phyloP scores from a whole-genome alignment of 2,797 vertebrate genomes.

The Synaphobranchus kaupii region DNA sequence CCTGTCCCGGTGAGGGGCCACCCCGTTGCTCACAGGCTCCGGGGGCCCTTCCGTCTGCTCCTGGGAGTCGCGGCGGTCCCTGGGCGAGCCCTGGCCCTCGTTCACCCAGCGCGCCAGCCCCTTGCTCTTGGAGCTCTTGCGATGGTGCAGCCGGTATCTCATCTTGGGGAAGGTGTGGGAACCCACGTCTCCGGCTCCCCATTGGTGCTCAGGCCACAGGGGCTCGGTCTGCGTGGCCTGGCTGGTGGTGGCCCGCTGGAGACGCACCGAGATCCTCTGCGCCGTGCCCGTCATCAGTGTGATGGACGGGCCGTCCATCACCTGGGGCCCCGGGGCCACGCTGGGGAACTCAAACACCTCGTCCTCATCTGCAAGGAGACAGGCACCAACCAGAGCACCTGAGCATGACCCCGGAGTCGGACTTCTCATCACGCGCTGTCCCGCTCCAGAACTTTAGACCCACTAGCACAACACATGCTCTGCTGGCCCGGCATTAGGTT shows the following conservation, averaged over 20 bases:
- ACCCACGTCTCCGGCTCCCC: slow-evolving; percentile 75
- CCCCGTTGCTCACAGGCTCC: slow-evolving; percentile 65
- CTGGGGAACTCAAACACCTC: slow-evolving; percentile 90
- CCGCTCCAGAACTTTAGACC: background rate
- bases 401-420: background rate
- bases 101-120: slow-evolving; percentile 92
- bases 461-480: background rate
- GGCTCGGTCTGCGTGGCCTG: slow-evolving; percentile 94
- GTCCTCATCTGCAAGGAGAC: slow-evolving; percentile 77
- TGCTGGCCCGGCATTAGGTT: background rate
- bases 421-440: too few species aligned
- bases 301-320: slow-evolving; percentile 83
- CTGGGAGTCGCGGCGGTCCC: slow-evolving; percentile 56
- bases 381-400: background rate
- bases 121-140: slow-evolving; percentile 85
- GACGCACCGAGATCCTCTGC: slow-evolving; percentile 88
- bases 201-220: slow-evolving; percentile 83
- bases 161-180: slow-evolving; percentile 97
- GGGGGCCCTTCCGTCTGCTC: slow-evolving; percentile 55
- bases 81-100: slow-evolving; percentile 66
- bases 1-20: slow-evolving; percentile 65
- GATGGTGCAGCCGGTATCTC: slow-evolving; percentile 85
- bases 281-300: slow-evolving; percentile 91
- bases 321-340: slow-evolving; percentile 66
- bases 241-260: slow-evolving; percentile 88